Base-by-base conservation (phyloP, 2,113 vertebrate species). In the Grantiella picta region DNA sequence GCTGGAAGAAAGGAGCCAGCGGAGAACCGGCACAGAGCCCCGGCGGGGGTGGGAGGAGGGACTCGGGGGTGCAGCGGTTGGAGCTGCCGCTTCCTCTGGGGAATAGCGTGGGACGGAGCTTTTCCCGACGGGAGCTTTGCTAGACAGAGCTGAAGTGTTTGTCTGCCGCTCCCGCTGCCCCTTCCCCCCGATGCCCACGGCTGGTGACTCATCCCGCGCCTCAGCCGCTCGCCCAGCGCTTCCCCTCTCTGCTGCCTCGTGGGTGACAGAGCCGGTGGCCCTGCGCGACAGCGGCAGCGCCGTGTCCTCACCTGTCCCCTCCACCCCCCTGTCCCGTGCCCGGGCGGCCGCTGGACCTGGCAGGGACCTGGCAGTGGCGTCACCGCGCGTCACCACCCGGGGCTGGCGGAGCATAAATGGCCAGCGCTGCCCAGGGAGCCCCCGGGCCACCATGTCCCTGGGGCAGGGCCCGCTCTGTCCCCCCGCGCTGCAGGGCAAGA, bases 111-210 rank as follows among this genome's bases (percentile, higher is more conserved):
- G 78, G 79, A 52, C 15, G 7, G 22, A 81, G 64, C 21, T 50
- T 56, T 83, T 65, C 50, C 68, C 33, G 49, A 2, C 9, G 10
- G 50, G 60, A 70, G 56, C n/a, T 92, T 79, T 79, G 79, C 82
- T 66, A 85, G 90, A 59, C 45, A 66, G 36, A 82, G 60, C 73
- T 94, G 70, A 33, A 87, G 78, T 45, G 88, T 84, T 93, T 78
- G 60, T 65, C 68, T 84, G 84, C 87, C 3, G 17, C 68, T 78
- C 40, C 9, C 54, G 9, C 64, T 63, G 89, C 79, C 86, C 83
- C 77, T 75, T 72, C 42, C 64, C 25, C 83, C 80, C 2, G 85
- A 11, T 61, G 88, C 92, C 90, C 75, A 82, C 35, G 27, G 88
- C 15, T 0, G 6, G 76, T 86, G 95, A 82, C 49, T 89, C 90